Evolutionary conservation across 2,888 invertebrate genomes (phyloP), one percentile per base, ranked within the genome.

Genomic region (Criorhina ranunculi): DNA sequence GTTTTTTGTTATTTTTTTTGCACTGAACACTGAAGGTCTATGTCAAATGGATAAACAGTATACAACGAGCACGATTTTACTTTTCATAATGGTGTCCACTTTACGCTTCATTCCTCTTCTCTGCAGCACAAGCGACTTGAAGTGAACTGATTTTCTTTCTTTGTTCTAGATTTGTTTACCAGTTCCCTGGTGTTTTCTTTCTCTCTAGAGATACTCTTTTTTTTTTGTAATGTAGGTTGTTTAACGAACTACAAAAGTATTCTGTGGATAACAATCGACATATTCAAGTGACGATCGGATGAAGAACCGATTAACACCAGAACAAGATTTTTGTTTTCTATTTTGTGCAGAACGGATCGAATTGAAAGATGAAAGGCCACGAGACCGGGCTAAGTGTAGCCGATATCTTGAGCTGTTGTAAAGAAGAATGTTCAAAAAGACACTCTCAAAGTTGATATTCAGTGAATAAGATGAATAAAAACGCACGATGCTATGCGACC

Each of bases 81-180:
- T 80, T 85, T 85, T 73, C 75, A 76, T 70, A 75, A 72, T 55
- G 57, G 40, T 64, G 46, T 62, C 62, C 69, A 62, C 76, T 42
- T 19, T 12, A 31, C 40, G 46, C 5, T 42, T 31, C 35, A 31
- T 19, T 15, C 12, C 9, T 51, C 19, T 49, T 44, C 19, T 49
- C 4, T 5, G 37, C 44, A 19, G 12, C n/a, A 40, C 42, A 35
- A 40, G 35, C 53, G 46, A 66, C 15, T 19, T 53, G 42, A 33
- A 67, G 44, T 73, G 72, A 62, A 62, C 73, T 51, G 67, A 83
- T 83, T 83, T 83, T 85, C 67, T 83, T 83, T 79, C 85, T 85
- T 85, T 85, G 85, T 85, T 85, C 85, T 55, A 85, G 75, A 85
- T 85, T 85, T 70, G 66, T 15, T 66, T 76, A 76, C 70, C 69